These are phyloP conservation scores for Merluccius polli DNA, from an alignment of 2,797 vertebrate genomes.

Conservation along the genomic window DNA sequence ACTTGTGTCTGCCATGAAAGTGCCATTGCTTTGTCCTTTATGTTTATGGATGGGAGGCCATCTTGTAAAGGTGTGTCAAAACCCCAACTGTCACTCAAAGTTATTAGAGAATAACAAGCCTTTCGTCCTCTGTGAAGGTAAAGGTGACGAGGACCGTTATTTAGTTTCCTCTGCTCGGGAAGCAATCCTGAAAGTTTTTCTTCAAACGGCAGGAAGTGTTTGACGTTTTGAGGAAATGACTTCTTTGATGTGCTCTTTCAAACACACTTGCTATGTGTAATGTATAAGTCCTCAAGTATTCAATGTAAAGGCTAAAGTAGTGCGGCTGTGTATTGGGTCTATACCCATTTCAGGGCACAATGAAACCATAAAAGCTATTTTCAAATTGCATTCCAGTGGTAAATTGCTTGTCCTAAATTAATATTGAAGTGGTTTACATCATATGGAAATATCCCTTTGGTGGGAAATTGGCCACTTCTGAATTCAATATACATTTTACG, in stretches of 20 bases:
- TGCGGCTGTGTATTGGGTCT: background rate
- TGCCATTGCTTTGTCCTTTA: constrained; percentile 56
- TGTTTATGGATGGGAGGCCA: constrained; percentile 55
- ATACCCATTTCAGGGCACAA: background rate
- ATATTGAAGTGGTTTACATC: background rate
- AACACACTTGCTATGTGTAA: no score
- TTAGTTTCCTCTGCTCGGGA: constrained; percentile 17
- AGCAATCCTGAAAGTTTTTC: constrained; percentile 11
- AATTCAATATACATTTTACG: background rate
- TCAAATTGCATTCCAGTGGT: background rate
- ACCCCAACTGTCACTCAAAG: constrained; percentile 38
- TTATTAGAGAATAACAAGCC: constrained; percentile 48
- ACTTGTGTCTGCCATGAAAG: constrained; percentile 44
- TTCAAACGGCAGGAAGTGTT: constrained; percentile 9
- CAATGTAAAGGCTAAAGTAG: background rate
- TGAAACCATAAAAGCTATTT: background rate
- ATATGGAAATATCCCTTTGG: background rate
- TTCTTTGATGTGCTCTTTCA: background rate
- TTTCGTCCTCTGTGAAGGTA: constrained; percentile 27
- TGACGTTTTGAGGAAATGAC: background rate
- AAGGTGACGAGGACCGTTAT: constrained; percentile 18
- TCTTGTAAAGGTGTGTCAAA: constrained; percentile 40
- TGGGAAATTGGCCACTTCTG: background rate
- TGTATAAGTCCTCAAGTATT: background rate
- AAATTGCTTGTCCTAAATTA: background rate